Evolutionary conservation across 2,888 invertebrate genomes (phyloP).

Genomic region (Agrypnus murinus): DNA sequence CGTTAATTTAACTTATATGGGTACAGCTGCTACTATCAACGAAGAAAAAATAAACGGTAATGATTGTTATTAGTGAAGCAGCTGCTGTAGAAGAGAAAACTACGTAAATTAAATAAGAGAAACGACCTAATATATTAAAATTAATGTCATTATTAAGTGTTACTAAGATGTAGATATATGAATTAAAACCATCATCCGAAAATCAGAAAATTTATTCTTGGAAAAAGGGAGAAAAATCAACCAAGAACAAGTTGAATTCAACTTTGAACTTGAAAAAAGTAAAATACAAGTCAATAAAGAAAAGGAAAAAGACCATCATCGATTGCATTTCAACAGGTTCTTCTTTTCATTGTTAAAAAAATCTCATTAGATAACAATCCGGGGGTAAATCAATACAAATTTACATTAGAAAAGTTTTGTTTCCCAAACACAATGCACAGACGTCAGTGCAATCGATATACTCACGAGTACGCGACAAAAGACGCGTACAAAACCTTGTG

Average conservation of each 20-base stretch:
- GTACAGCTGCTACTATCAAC: constrained; percentile 1
- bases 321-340: constrained; percentile 51
- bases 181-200: too few species aligned
- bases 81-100: constrained; percentile 10
- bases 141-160: too few species aligned
- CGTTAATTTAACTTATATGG: too few species aligned
- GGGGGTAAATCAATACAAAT: constrained; percentile 56
- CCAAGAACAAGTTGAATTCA: too few species aligned
- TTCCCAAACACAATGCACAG: constrained; percentile 55
- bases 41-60: not conserved
- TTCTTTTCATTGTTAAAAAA: constrained; percentile 49
- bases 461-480: constrained; percentile 63
- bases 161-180: too few species aligned
- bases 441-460: constrained; percentile 59
- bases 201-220: too few species aligned
- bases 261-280: too few species aligned
- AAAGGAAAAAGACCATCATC: not conserved
- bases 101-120: not conserved
- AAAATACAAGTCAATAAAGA: too few species aligned
- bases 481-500: constrained; percentile 65
- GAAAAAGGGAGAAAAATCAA: too few species aligned
- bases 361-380: constrained; percentile 55
- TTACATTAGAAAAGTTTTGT: constrained; percentile 60
- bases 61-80: not conserved
- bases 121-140: too few species aligned